A percentile compares a stretch with the other conserved stretches of the same genome.
phyloP scores from a whole-genome alignment of 2,888 invertebrate species.

The Torymus aiolomorphi region DNA sequence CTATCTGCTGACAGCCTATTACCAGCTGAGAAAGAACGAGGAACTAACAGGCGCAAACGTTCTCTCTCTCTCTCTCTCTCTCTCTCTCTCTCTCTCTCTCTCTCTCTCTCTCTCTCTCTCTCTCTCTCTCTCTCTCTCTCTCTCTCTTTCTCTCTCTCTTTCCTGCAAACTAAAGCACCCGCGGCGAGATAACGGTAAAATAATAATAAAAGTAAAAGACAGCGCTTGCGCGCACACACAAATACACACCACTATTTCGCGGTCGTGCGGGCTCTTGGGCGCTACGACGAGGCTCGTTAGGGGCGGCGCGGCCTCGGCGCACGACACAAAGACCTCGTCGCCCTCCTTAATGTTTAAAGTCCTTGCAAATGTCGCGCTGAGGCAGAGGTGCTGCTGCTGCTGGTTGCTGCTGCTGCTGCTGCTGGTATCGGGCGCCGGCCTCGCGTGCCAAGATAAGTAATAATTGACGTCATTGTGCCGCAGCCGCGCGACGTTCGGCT shows the following conservation, averaged over 20 bases:
- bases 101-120: too few relatives aligned
- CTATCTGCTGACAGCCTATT: too few relatives aligned
- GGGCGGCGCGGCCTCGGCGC: slow-evolving; percentile 77
- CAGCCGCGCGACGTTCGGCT: slow-evolving; percentile 78
- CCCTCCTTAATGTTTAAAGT: slow-evolving; percentile 79
- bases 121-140: too few relatives aligned
- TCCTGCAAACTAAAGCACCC: not conserved
- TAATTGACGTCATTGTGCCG: slow-evolving; percentile 74
- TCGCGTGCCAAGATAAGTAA: slow-evolving; percentile 74
- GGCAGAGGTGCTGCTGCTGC: slow-evolving; percentile 73
- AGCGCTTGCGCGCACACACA: too few relatives aligned
- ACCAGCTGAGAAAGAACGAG: too few relatives aligned
- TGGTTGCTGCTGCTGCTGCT: slow-evolving; percentile 52
- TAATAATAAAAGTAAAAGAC: slow-evolving; percentile 44
- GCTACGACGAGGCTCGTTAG: slow-evolving; percentile 79
- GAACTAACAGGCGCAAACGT: too few relatives aligned
- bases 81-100: too few relatives aligned
- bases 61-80: too few relatives aligned
- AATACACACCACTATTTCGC: slow-evolving; percentile 80
- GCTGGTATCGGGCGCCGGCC: slow-evolving; percentile 75
- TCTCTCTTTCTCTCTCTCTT: too few relatives aligned
- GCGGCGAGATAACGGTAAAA: slow-evolving; percentile 31
- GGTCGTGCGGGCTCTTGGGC: slow-evolving; percentile 76
- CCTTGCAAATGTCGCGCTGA: slow-evolving; percentile 80
- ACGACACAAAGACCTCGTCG: slow-evolving; percentile 78